Evolutionary conservation across 92 coral and sea anemone genomes (phyloP).

Genomic region (Heliopora coerulea): DNA sequence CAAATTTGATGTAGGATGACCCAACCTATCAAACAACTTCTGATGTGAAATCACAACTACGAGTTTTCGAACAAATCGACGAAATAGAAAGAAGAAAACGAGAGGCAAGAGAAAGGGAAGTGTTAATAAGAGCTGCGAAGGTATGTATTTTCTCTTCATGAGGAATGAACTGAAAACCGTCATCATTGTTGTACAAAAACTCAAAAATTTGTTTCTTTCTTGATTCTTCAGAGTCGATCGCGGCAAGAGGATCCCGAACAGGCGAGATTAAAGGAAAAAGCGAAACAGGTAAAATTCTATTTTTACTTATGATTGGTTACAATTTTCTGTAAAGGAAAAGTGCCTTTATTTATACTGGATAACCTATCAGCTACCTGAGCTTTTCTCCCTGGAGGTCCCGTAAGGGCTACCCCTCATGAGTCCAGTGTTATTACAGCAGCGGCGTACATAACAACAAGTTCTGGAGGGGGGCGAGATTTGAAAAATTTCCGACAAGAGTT

Average conservation of each 20-base stretch:
- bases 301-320: not conserved
- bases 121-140: conserved; percentile 94
- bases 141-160: conserved; percentile 35
- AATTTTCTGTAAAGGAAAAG: too few relatives aligned
- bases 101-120: conserved; percentile 93
- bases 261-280: conserved; percentile 93
- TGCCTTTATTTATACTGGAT: too few relatives aligned
- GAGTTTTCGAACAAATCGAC: conserved; percentile 97
- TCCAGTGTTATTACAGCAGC: too few relatives aligned
- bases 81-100: conserved; percentile 95
- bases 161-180: not conserved
- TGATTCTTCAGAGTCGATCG: conserved; percentile 77
- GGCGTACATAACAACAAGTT: not conserved
- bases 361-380: too few relatives aligned
- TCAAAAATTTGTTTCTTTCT: not conserved
- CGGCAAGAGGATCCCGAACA: conserved; percentile 98
- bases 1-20: conserved; percentile 96
- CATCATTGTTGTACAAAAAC: not conserved
- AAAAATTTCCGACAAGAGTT: too few relatives aligned
- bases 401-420: too few relatives aligned
- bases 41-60: conserved; percentile 82
- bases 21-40: conserved; percentile 82
- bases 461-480: too few relatives aligned
- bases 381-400: too few relatives aligned
- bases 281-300: conserved; percentile 70